Evolutionary conservation across 37 sponge, comb jelly and placozoan species (phyloP), one percentile per base, ranked within the genome.

Genomic region (Cliona cf. orientalis): DNA sequence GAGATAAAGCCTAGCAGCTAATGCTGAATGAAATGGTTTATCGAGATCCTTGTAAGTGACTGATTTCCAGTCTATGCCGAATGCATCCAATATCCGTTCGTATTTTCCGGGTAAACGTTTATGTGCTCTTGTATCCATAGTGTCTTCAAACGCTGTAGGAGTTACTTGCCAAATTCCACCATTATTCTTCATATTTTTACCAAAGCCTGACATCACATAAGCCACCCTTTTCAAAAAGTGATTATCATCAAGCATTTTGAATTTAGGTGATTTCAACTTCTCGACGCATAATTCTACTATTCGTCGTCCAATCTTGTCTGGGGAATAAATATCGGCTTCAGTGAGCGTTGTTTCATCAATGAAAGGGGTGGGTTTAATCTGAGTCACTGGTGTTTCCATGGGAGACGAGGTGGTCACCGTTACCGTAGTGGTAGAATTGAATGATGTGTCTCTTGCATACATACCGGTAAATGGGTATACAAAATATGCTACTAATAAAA

Each of bases 1-100:
- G 37, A 67, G 69, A 23, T 67, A 67, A 6, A 67, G 69, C 23
- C 69, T 67, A 23, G 69, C 69, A 67, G 69, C 69, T 6, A 67
- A 41, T 67, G 69, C 69, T 36, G 69, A 67, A 67, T 37, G 36
- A 41, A 67, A 67, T 6, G 69, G 69, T 23, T 38, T 67, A 22
- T 67, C 69, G 9, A 67, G 41, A 36, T 67, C 69, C 36, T 26
- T 49, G 55, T 19, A 49, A 17, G 17, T 11, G 11, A 19, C 55
- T 19, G 55, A 49, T 49, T 49, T 49, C 53, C 53, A 49, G 53
- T 49, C 53, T 49, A 49, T 49, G 9, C 53, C 53, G 14, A 49
- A 49, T 49, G 14, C 14, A 19, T 9, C 9, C 53, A 19, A 19
- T 19, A 49, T 49, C 14, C 14, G 9, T 9, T 49, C 53, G 14